phyloP scores from a whole-genome alignment of 1,140 invertebrate genomes.

The Lasioglossum baleicum region DNA sequence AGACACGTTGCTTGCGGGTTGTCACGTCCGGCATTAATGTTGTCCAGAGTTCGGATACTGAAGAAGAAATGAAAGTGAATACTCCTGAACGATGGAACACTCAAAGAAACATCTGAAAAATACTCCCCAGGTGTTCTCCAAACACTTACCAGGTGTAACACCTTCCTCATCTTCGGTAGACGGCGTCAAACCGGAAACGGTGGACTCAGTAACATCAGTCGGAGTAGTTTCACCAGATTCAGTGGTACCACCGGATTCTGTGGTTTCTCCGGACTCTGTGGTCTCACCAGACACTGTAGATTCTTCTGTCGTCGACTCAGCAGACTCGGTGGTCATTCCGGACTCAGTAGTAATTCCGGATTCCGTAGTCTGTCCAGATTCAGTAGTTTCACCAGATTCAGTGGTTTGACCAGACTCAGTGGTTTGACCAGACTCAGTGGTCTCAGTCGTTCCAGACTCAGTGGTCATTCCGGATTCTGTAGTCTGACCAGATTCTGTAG shows the following conservation, averaged over 20 bases:
- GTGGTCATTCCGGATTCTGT: constrained; percentile 43
- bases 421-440: constrained; percentile 40
- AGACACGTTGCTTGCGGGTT: constrained; percentile 81
- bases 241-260: constrained; percentile 48
- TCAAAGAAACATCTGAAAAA: too few relatives aligned
- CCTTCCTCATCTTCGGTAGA: constrained; percentile 47
- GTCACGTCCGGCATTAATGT: constrained; percentile 74
- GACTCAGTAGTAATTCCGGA: constrained; percentile 37
- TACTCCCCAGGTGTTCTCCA: too few relatives aligned
- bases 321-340: constrained; percentile 50
- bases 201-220: constrained; percentile 40
- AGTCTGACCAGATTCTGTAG: constrained; percentile 39
- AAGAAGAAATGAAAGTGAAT: background rate
- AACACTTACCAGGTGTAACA: constrained; percentile 31
- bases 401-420: background rate
- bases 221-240: constrained; percentile 46
- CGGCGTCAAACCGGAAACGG: constrained; percentile 54
- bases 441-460: background rate
- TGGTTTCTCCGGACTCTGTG: constrained; percentile 51
- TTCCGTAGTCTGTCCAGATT: background rate
- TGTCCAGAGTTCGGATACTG: constrained; percentile 72
- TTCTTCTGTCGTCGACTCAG: too few relatives aligned
- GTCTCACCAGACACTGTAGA: too few relatives aligned
- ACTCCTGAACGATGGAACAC: too few relatives aligned
- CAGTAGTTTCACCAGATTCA: background rate